Evolutionary conservation across 2,888 invertebrate species (phyloP), one percentile per base, ranked within the genome.

Genomic region (Drosophila engyochracea): DNA sequence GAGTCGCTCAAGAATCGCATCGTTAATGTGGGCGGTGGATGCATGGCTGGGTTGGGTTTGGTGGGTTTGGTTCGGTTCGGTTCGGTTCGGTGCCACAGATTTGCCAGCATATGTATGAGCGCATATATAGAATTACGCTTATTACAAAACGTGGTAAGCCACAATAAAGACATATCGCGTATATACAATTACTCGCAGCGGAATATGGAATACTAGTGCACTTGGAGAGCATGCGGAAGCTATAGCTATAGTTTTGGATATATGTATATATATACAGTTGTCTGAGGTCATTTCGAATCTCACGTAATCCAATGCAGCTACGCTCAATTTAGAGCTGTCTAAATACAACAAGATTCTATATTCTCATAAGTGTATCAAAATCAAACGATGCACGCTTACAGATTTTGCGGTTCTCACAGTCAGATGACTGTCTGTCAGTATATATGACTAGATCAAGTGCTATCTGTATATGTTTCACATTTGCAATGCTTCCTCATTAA

Each of bases 121-220:
- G 41, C 44, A 57, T 55, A 58, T 78, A 85, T 90, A 89, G 89
- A 86, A 84, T 88, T 90, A 88, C 87, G 86, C 69, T 83, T 86
- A 90, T 88, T 88, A 77, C 90, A 88, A 88, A 90, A 86, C 86
- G 89, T 76, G 87, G 90, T 88, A 76, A 88, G 84, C 87, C 87
- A 77, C 87, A 88, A 74, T 79, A 79, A 76, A 84, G 67, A 64
- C 60, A 70, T 66, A 66, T 81, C 66, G 70, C 63, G 22, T 60
- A 76, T 85, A 80, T 86, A 83, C 76, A 72, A 51, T 53, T 54
- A 73, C 59, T 12, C 39, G 7, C 39, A 39, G n/a, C 30, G 39
- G 39, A 30, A 57, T 30, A 57, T 57, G 57, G 39, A 57, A 41
- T 57, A 57, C 39, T 57, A 57, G 37, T 39, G 28, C 55, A n/a